phyloP scores from a whole-genome alignment of 2,797 vertebrate species.

The Delichon dasypus region DNA sequence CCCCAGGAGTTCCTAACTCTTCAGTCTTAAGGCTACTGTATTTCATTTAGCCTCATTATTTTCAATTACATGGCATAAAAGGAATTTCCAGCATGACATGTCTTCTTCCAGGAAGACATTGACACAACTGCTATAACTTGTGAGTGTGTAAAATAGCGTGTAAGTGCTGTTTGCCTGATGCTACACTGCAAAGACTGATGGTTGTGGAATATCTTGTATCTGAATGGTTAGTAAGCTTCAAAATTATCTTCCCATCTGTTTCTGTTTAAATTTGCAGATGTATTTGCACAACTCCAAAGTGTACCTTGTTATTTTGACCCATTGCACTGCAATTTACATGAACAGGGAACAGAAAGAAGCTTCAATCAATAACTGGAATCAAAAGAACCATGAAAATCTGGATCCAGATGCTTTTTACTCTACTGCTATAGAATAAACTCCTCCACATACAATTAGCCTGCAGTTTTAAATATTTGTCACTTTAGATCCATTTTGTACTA shows the following conservation, averaged over 20 bases:
- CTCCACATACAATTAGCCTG: neutral
- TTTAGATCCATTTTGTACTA: neutral
- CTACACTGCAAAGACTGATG: neutral
- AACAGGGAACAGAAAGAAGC: constrained; percentile 24
- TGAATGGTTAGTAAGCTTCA: neutral
- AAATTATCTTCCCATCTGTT: constrained; percentile 44
- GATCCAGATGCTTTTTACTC: constrained; percentile 23
- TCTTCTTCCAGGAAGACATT: neutral
- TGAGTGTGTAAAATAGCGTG: neutral
- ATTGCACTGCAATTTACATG: constrained; percentile 22
- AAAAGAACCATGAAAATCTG: constrained; percentile 30
- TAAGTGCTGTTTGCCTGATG: neutral
- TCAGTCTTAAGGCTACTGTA: constrained; percentile 32
- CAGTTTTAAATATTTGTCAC: neutral
- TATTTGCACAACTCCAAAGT: constrained; percentile 32
- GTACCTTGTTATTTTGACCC: constrained; percentile 46
- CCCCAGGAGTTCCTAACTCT: neutral
- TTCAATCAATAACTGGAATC: constrained; percentile 25
- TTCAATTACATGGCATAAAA: constrained; percentile 34
- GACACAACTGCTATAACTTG: neutral
- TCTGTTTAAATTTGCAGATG: constrained; percentile 50
- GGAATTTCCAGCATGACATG: neutral
- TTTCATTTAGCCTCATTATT: constrained; percentile 29
- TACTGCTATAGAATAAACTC: neutral
- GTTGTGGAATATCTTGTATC: constrained; percentile 19